These are phyloP conservation scores for Archivesica marissinica DNA, from an alignment of 1,140 invertebrate species.

Conservation along the genomic window DNA sequence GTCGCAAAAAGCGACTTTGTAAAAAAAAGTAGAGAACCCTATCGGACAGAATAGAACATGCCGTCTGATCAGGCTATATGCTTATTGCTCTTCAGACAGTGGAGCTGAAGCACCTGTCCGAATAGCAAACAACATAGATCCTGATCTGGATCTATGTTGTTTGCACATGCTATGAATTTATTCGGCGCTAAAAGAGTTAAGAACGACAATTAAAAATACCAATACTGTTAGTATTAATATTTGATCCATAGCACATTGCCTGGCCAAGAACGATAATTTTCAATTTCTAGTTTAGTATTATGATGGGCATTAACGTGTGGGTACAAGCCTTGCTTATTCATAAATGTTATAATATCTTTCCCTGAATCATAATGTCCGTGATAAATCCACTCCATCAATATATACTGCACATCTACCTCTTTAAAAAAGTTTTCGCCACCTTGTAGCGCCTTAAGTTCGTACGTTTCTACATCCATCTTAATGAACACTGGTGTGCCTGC, in stretches of 20 bases:
- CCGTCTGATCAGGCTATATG: too few species aligned
- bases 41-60: too few species aligned
- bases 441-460: slow-evolving; percentile 69
- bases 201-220: too few species aligned
- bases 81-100: too few species aligned
- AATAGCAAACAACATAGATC: too few species aligned
- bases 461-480: slow-evolving; percentile 72
- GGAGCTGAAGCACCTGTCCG: too few species aligned
- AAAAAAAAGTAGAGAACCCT: too few species aligned
- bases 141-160: too few species aligned
- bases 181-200: too few species aligned
- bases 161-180: too few species aligned
- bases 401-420: slow-evolving; percentile 65
- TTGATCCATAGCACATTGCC: slow-evolving; percentile 61
- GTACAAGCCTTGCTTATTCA: slow-evolving; percentile 33
- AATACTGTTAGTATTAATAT: slow-evolving; percentile 11
- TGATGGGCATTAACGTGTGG: slow-evolving; percentile 54
- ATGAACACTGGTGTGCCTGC: slow-evolving; percentile 51
- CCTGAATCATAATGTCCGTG: slow-evolving; percentile 44
- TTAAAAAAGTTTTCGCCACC: slow-evolving; percentile 67
- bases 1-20: too few species aligned
- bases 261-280: slow-evolving; percentile 44
- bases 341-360: slow-evolving; percentile 45
- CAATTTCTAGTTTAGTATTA: slow-evolving; percentile 43
- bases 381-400: slow-evolving; percentile 77